Evolutionary conservation across 2,113 vertebrate species (phyloP), one percentile per base, ranked within the genome.

Genomic region (Cochlearius cochlearius): DNA sequence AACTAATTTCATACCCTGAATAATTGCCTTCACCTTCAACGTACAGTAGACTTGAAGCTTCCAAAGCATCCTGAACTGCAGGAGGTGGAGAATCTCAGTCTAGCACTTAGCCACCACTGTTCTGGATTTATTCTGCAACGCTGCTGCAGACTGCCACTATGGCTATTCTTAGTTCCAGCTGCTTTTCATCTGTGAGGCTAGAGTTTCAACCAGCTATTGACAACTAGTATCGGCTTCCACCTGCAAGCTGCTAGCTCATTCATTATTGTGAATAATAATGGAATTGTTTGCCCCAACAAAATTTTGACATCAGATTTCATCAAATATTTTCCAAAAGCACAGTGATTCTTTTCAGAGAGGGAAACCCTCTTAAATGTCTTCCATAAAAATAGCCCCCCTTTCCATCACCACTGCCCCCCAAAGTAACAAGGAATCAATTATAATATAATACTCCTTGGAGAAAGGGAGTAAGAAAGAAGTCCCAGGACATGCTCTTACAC

Each of bases 161-260:
- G 30, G 27, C 73, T 84, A 17, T 82, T 72, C 91, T 64, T 73
- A 63, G 11, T 68, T 38, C 30, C 71, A 86, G 88, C 53, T 73
- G 55, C 59, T 85, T 95, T 95, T 94, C 71, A 43, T 76, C 50
- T 92, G 38, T 58, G 41, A 83, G 68, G 64, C 43, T 59, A 38
- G 69, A 90, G 73, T 91, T 95, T 95, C 59, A 95, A 94, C 82
- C 59, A 94, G 73, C 84, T 87, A 26, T 64, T 63, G 85, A 86
- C 63, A 86, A 56, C 49, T 43, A 71, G 27, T 58, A 73, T 68
- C 63, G 34, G 59, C 62, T 96, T 96, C 67, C 74, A 67, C 11
- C 21, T 50, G 30, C 19, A 95, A 90, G 79, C 76, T 90, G 50
- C 59, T 89, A 55, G 64, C 58, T 75, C 30, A 15, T 85, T 59